Evolutionary conservation across 2,797 vertebrate species (phyloP).

Genomic region (Enteromius treurensis): DNA sequence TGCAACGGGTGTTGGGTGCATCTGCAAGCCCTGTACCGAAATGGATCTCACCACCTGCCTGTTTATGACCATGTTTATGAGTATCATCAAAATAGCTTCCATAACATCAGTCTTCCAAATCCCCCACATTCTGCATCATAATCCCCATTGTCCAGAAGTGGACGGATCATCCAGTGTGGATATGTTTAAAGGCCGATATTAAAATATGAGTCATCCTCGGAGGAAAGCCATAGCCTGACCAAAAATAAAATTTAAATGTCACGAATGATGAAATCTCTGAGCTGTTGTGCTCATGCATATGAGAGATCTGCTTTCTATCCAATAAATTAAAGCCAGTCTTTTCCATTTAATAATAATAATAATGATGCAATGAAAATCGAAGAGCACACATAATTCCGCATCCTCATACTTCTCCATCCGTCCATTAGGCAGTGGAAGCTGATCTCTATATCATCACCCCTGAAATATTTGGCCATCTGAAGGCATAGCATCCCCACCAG

Average conservation of each 20-base stretch:
- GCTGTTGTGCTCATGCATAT: not conserved
- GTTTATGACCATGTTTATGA: conserved; percentile 43
- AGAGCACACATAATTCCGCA: conserved; percentile 8
- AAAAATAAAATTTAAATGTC: conserved; percentile 15
- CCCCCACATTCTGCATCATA: conserved; percentile 50
- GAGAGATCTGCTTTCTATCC: not conserved
- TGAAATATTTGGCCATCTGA: conserved; percentile 50
- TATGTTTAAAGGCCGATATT: conserved; percentile 21
- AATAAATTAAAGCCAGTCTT: not conserved
- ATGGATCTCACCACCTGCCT: not conserved
- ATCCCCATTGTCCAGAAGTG: conserved; percentile 47
- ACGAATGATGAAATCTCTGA: conserved; percentile 11
- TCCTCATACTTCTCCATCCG: conserved; percentile 17
- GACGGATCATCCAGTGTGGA: conserved; percentile 11
- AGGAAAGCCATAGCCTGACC: not conserved
- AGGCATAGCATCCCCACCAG: conserved; percentile 21
- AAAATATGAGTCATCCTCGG: conserved; percentile 26
- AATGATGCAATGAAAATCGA: not conserved
- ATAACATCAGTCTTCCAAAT: conserved; percentile 42
- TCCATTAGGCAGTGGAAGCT: conserved; percentile 34
- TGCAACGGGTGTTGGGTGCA: too few species aligned
- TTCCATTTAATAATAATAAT: not conserved
- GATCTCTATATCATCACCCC: conserved; percentile 40
- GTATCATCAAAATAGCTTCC: conserved; percentile 51
- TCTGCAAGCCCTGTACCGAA: conserved; percentile 19